Conservation (phyloP, 2,888 invertebrate species). For the Urechis unicinctus region DNA sequence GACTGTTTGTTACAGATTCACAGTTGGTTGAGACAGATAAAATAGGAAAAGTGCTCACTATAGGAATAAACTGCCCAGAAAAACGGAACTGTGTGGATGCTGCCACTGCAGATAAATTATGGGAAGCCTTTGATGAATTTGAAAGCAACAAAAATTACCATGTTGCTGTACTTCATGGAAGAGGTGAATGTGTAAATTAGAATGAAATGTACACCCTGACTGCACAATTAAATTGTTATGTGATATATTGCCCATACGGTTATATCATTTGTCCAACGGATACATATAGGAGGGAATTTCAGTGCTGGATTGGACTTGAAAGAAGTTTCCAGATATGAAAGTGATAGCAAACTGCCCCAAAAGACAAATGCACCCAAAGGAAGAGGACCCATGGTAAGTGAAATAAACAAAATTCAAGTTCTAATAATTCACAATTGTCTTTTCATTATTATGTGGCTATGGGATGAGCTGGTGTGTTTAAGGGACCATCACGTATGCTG, state of each 20-base stretch:
- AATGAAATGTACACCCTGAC: too few relatives aligned
- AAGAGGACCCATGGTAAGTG: conserved; percentile 8
- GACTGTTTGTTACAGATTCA: too few relatives aligned
- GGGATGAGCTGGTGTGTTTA: conserved; percentile 2
- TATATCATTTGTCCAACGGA: too few relatives aligned
- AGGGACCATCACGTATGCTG: conserved; percentile 61
- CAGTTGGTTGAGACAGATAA: conserved; percentile 22
- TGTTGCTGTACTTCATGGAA: conserved; percentile 77
- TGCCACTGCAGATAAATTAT: conserved; percentile 63
- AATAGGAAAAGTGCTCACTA: conserved; percentile 58
- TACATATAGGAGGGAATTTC: conserved; percentile 73
- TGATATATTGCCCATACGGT: too few relatives aligned
- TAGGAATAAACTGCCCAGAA: conserved; percentile 81
- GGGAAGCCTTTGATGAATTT: conserved; percentile 69
- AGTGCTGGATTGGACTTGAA: conserved; percentile 86
- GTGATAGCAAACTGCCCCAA: neutral
- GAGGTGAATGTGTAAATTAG: too few relatives aligned
- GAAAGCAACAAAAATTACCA: conserved; percentile 67
- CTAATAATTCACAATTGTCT: too few relatives aligned
- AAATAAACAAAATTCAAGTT: too few relatives aligned
- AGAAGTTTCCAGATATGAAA: too few relatives aligned
- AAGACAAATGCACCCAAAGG: neutral
- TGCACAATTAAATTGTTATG: too few relatives aligned
- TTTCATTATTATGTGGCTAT: neutral
- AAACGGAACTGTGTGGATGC: conserved; percentile 77